Percentiles rank a stretch among this genome's conserved stretches.
Conservation (phyloP, 2,888 invertebrate genomes). For the Bhutanitis thaidina region DNA sequence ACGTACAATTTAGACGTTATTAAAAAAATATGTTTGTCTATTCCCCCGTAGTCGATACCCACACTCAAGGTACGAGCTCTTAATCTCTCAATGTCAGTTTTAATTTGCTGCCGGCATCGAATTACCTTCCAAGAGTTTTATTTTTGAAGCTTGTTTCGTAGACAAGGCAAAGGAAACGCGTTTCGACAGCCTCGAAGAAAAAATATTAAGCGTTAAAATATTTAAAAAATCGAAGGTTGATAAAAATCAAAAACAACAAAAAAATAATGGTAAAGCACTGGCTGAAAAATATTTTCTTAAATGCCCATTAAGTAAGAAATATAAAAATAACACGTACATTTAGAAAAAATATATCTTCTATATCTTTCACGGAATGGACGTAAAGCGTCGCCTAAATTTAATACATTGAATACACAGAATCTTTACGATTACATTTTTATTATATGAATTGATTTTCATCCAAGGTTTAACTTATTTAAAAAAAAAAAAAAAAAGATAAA, state of each 20-base stretch:
- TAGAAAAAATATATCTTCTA: too few relatives aligned
- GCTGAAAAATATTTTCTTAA: not conserved
- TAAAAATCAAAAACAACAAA: not conserved
- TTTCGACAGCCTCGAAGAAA: constrained; percentile 55
- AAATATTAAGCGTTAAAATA: constrained; percentile 46
- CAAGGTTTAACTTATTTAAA: too few relatives aligned
- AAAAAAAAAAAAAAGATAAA: too few relatives aligned
- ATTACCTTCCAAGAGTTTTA: constrained; percentile 73
- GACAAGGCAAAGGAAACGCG: constrained; percentile 59
- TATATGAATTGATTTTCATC: too few relatives aligned
- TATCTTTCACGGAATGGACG: too few relatives aligned
- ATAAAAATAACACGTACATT: too few relatives aligned
- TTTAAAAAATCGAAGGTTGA: constrained; percentile 22
- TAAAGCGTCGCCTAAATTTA: too few relatives aligned
- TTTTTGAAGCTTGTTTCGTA: constrained; percentile 58
- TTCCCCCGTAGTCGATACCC: constrained; percentile 46
- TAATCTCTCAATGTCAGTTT: constrained; percentile 78
- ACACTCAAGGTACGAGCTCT: constrained; percentile 55
- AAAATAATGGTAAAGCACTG: not conserved
- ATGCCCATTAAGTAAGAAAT: too few relatives aligned
- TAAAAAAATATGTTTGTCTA: constrained; percentile 39
- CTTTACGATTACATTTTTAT: too few relatives aligned
- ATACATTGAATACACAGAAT: too few relatives aligned
- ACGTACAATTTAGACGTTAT: constrained; percentile 35
- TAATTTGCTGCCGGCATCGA: constrained; percentile 72